Evolutionary conservation across 1,140 invertebrate genomes (phyloP), one percentile per base, ranked within the genome.

Genomic region (Brachystomella parvula): DNA sequence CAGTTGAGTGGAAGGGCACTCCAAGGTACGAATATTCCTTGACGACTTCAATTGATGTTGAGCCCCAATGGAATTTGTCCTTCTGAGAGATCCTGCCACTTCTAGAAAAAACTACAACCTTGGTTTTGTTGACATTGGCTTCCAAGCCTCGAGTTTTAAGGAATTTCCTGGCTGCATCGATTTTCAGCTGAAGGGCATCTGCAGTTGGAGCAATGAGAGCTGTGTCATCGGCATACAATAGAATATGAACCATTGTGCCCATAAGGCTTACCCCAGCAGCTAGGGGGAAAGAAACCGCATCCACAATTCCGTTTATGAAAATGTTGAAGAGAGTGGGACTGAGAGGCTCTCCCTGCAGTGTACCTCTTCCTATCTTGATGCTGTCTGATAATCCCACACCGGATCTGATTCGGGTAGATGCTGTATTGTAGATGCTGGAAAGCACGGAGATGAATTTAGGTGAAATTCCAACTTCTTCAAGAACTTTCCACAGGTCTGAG

Each of bases 221-320:
- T 28, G 59, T 65, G 33, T 69, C 67, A 62, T 69, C 67, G 0
- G 68, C 63, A 39, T 56, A 66, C 6, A 65, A 2, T 28, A 69
- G 53, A 2, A 69, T 32, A 58, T 69, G 64, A 9, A 66, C 28
- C 0, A 47, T 15, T 44, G n/a, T 12, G n/a, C n/a, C n/a, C 39
- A 44, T 9, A 12, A 44, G 39, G 9, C 9, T 12, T 9, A 44
- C n/a, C n/a, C n/a, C n/a, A n/a, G n/a, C 39, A 12, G 9, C 39
- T 12, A n/a, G 39, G n/a, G n/a, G 9, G 9, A 12, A 9, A 44
- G 39, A 44, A 12, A 44, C n/a, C 9, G 39, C 39, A 44, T 9
- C 39, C 39, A 12, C 39, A 12, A 44, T 44, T 12, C n/a, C 39
- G n/a, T 9, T 12, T 12, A 44, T 44, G 39, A 44, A 44, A 9